phyloP scores from a whole-genome alignment of 1,140 invertebrate species.

The Centruroides vittatus region DNA sequence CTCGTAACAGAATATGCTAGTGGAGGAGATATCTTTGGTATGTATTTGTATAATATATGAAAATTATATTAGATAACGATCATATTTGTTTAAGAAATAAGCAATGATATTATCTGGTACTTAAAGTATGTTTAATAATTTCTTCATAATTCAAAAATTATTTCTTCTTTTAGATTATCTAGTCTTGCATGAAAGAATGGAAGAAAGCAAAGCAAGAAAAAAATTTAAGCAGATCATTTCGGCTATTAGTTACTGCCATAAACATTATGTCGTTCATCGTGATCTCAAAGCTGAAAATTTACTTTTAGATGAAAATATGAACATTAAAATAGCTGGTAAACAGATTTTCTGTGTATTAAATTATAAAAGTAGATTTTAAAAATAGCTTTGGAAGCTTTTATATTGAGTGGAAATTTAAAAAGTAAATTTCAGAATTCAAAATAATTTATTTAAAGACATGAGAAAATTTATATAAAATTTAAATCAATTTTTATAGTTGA shows the following conservation, averaged over 20 bases:
- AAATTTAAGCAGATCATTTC: constrained; percentile 94
- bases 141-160: too few species aligned
- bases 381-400: too few species aligned
- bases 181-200: constrained; percentile 86
- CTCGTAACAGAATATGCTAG: constrained; percentile 90
- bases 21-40: constrained; percentile 79
- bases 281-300: constrained; percentile 23
- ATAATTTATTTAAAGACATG: too few species aligned
- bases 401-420: too few species aligned
- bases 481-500: too few species aligned
- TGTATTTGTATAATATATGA: not conserved
- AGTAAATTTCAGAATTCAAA: too few species aligned
- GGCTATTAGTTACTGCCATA: constrained; percentile 88
- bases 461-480: too few species aligned
- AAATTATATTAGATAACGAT: too few species aligned
- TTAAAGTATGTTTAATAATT: too few species aligned
- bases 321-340: constrained; percentile 22
- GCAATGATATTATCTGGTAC: too few species aligned
- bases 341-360: not conserved
- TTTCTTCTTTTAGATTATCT: constrained; percentile 52
- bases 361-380: too few species aligned
- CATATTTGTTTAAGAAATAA: too few species aligned
- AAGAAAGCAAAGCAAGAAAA: constrained; percentile 74
- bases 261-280: constrained; percentile 19
- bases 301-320: constrained; percentile 18